These are phyloP conservation scores for Orius insidiosus DNA, from an alignment of 1,140 invertebrate genomes.

Conservation along the genomic window DNA sequence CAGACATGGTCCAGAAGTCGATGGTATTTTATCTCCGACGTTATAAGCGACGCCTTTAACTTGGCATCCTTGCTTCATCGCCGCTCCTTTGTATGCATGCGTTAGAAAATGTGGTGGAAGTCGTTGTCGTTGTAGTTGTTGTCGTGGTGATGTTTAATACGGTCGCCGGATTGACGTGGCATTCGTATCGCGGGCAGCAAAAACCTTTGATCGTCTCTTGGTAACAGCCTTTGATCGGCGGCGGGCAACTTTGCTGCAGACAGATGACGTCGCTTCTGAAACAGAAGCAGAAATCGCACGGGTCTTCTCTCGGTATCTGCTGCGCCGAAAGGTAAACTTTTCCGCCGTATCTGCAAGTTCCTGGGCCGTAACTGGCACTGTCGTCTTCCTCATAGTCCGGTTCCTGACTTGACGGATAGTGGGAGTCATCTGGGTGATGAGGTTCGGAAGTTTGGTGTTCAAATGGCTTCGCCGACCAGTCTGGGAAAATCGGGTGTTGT, in stretches of 20 bases:
- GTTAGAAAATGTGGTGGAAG: slow-evolving; percentile 62
- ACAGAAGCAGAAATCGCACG: slow-evolving; percentile 93
- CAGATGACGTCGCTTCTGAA: slow-evolving; percentile 92
- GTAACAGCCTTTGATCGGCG: slow-evolving; percentile 74
- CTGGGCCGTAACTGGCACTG: slow-evolving; percentile 57
- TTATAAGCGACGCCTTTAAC: slow-evolving; percentile 64
- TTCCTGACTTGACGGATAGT: slow-evolving; percentile 24
- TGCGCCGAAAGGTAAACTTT: slow-evolving; percentile 85
- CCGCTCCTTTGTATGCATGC: slow-evolving; percentile 56
- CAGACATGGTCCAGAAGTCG: slow-evolving; percentile 75
- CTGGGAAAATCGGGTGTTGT: neutral
- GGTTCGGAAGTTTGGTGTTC: slow-evolving; percentile 2
- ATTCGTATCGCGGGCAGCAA: slow-evolving; percentile 88
- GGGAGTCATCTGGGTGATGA: slow-evolving; percentile 14
- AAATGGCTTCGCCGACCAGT: slow-evolving; percentile 16
- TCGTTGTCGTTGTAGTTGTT: slow-evolving; percentile 70
- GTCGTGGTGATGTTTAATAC: slow-evolving; percentile 61
- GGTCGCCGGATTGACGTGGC: slow-evolving; percentile 69
- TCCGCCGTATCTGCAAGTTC: slow-evolving; percentile 77
- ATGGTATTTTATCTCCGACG: slow-evolving; percentile 62
- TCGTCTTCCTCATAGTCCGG: slow-evolving; percentile 54
- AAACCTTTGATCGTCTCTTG: slow-evolving; percentile 82
- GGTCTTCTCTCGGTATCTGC: slow-evolving; percentile 83
- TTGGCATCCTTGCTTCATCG: slow-evolving; percentile 59
- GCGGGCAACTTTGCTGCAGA: slow-evolving; percentile 84